phyloP scores from a whole-genome alignment of 2,888 invertebrate species.

The Mesodorylaimus sp. region DNA sequence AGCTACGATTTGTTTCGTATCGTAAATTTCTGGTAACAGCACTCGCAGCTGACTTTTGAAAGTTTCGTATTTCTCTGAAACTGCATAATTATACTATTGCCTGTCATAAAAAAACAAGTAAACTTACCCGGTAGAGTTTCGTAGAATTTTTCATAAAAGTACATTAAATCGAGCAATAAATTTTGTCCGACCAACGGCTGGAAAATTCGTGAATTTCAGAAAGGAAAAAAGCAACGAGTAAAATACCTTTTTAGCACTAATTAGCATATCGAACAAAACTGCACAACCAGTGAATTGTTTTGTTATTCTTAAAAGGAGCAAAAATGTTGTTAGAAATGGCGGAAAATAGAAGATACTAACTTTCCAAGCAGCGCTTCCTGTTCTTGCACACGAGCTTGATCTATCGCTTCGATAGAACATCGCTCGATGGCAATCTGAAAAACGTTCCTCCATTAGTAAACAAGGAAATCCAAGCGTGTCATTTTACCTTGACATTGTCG shows the following conservation, averaged over 20 bases:
- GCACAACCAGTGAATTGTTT: background rate
- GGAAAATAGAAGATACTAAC: background rate
- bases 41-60: background rate
- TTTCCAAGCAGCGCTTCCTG: background rate
- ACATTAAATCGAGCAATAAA: background rate
- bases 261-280: background rate
- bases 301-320: background rate
- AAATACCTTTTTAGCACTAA: background rate
- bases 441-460: too few relatives aligned
- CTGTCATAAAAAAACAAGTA: background rate
- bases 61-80: background rate
- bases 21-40: background rate
- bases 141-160: constrained; percentile 3
- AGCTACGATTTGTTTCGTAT: background rate
- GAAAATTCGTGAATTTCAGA: background rate
- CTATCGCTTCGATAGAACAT: too few relatives aligned
- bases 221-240: background rate
- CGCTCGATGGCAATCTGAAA: too few relatives aligned
- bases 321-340: background rate
- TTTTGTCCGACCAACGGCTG: constrained; percentile 8
- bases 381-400: too few relatives aligned
- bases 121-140: background rate
- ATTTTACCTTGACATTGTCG: too few relatives aligned
- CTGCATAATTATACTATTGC: background rate
- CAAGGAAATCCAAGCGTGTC: too few relatives aligned